Evolutionary conservation across 2,888 invertebrate species (phyloP), one percentile per base, ranked within the genome.

Genomic region (Drosophila tripunctata): DNA sequence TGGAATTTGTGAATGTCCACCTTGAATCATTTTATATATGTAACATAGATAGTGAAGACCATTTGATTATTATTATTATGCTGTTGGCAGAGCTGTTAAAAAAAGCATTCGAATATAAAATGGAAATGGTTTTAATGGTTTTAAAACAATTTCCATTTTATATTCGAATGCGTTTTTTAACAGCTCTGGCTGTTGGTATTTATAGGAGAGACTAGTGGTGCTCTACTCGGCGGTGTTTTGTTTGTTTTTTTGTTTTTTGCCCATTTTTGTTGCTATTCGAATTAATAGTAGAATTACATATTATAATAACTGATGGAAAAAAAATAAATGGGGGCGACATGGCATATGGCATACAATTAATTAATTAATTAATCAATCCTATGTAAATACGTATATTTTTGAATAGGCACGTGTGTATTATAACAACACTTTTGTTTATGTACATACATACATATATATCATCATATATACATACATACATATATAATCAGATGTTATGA

Each of bases 361-460:
- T n/a, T n/a, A n/a, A n/a, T n/a, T n/a, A n/a, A n/a, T n/a, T n/a
- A n/a, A n/a, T n/a, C n/a, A 48, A 36, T 50, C 24, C 35, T 17
- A 36, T 50, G 24, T 27, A 27, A 27, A 27, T 50, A 50, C 36
- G 36, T 50, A 50, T 50, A 17, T 43, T 31, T 31, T 35, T 43
- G 15, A 44, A 33, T 54, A 54, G 54, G 54, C 54, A 35, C 35
- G 24, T 54, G 54, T 54, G 47, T 54, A 45, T 24, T 44, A 17
- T 22, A 52, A 33, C 24, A 54, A 54, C 45, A 54, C 45, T 45
- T 45, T 35, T n/a, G n/a, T 6, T 35, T 30, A 30, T 45, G 30
- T 45, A 43, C 27, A 27, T 43, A 31, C 30, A 17, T 31, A 45
- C 14, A 21, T 6, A 33, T 33, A 47, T 36, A n/a, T 6, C n/a